phyloP scores from a whole-genome alignment of 2,888 invertebrate genomes.

The Drosophila longiperda region DNA sequence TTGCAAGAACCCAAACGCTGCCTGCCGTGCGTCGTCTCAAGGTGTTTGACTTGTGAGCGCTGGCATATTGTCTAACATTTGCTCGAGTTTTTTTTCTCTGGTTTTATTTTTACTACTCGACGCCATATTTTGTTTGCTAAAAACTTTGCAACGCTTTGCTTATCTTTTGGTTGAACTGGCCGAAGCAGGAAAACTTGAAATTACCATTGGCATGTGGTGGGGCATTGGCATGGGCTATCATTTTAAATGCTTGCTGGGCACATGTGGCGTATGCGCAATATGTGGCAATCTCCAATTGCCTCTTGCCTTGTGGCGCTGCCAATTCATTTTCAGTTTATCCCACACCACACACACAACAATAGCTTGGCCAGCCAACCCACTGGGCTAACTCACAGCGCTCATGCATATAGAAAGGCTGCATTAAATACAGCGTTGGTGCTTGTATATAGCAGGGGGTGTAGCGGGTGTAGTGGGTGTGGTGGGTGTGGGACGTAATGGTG shows the following conservation, averaged over 20 bases:
- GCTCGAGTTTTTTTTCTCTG: conserved; percentile 46
- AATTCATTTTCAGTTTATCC: conserved; percentile 70
- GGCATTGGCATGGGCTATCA: conserved; percentile 20
- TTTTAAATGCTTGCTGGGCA: conserved; percentile 56
- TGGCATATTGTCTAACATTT: conserved; percentile 70
- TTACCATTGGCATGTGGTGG: conserved; percentile 2
- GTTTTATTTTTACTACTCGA: conserved; percentile 52
- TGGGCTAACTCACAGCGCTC: conserved; percentile 30
- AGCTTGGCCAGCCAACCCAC: conserved; percentile 34
- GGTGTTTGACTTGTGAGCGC: conserved; percentile 71
- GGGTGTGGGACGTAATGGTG: not conserved
- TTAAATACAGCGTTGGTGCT: conserved; percentile 53
- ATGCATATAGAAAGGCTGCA: conserved; percentile 69
- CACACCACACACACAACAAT: conserved; percentile 47
- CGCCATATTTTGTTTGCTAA: conserved; percentile 48
- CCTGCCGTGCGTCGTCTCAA: conserved; percentile 1
- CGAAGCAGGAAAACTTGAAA: conserved; percentile 18
- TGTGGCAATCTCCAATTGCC: conserved; percentile 45
- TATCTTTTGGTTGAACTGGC: conserved; percentile 33
- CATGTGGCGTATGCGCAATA: conserved; percentile 70
- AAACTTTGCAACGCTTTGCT: conserved; percentile 37
- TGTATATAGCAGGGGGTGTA: not conserved
- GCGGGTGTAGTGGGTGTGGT: not conserved
- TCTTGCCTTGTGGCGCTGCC: conserved; percentile 42
- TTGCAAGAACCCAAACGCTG: conserved; percentile 56